Evolutionary conservation across 2,888 invertebrate species (phyloP).

Genomic region (Argyresthia goedartella): DNA sequence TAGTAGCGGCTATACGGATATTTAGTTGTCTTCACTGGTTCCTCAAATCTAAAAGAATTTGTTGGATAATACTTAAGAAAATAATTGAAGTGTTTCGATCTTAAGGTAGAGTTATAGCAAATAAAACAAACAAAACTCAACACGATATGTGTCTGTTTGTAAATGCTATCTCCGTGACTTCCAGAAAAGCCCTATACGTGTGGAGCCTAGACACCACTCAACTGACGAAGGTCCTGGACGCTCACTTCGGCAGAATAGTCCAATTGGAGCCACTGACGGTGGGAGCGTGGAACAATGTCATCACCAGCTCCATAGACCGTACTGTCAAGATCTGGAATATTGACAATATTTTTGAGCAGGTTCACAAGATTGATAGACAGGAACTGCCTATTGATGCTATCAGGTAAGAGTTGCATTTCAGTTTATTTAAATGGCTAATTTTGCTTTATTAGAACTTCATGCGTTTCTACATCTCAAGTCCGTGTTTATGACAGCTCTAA

Average conservation of each 20-base stretch:
- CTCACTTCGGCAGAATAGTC: slow-evolving; percentile 96
- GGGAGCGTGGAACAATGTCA: slow-evolving; percentile 92
- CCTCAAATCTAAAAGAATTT: too few relatives aligned
- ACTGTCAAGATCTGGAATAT: slow-evolving; percentile 99
- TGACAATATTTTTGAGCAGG: slow-evolving; percentile 98
- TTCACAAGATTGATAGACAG: slow-evolving; percentile 94
- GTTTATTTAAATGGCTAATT: too few relatives aligned
- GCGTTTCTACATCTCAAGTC: too few relatives aligned
- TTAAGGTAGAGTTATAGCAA: too few relatives aligned
- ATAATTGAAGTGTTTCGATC: too few relatives aligned
- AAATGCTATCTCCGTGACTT: slow-evolving; percentile 10
- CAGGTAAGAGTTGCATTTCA: slow-evolving; percentile 61
- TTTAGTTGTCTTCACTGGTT: too few relatives aligned
- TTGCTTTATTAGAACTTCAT: too few relatives aligned
- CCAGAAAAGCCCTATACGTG: slow-evolving; percentile 92
- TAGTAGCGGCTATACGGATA: too few relatives aligned
- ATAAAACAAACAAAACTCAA: too few relatives aligned
- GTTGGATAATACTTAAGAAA: too few relatives aligned
- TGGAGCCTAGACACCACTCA: slow-evolving; percentile 88
- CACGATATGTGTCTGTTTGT: too few relatives aligned
- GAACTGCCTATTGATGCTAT: slow-evolving; percentile 95
- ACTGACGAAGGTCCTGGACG: slow-evolving; percentile 92
- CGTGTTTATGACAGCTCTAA: too few relatives aligned
- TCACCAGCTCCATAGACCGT: slow-evolving; percentile 97
- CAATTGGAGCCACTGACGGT: slow-evolving; percentile 89